These are phyloP conservation scores for Syrmaticus mikado DNA, from an alignment of 2,113 vertebrate species.

Conservation along the genomic window DNA sequence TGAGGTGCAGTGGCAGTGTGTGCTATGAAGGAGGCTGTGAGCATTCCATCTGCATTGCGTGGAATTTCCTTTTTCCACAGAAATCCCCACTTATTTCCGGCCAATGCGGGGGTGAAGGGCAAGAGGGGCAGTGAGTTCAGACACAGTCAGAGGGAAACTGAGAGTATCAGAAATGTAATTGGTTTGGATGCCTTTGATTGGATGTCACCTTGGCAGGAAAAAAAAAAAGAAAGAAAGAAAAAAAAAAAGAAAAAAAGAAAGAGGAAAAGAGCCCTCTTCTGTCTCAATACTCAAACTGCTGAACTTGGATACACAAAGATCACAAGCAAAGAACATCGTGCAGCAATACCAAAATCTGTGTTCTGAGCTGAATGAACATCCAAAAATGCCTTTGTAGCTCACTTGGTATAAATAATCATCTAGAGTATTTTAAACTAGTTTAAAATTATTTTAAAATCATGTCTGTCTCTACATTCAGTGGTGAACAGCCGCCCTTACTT, in stretches of 20 bases:
- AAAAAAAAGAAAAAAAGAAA: not conserved
- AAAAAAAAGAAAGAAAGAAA: not conserved
- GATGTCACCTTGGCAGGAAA: not conserved
- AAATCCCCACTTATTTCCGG: not conserved
- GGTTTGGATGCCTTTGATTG: not conserved
- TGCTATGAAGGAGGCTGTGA: not conserved
- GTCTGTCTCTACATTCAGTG: not conserved
- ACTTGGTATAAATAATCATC: not conserved
- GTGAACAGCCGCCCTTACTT: not conserved
- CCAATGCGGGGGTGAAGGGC: not conserved
- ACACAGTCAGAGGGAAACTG: not conserved
- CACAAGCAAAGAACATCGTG: not conserved
- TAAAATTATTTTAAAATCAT: not conserved
- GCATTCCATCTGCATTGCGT: not conserved
- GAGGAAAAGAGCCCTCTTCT: constrained; percentile 52
- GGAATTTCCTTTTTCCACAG: not conserved
- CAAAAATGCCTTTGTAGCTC: not conserved
- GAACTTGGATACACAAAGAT: not conserved
- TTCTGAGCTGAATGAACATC: not conserved
- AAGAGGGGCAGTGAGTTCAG: not conserved
- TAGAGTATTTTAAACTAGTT: not conserved
- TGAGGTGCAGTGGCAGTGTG: fast-evolving
- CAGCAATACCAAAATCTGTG: not conserved
- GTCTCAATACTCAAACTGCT: constrained; percentile 17
- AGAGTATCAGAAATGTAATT: not conserved